Evolutionary conservation across 2,797 vertebrate species (phyloP).

Genomic region (Gambusia yucatana): DNA sequence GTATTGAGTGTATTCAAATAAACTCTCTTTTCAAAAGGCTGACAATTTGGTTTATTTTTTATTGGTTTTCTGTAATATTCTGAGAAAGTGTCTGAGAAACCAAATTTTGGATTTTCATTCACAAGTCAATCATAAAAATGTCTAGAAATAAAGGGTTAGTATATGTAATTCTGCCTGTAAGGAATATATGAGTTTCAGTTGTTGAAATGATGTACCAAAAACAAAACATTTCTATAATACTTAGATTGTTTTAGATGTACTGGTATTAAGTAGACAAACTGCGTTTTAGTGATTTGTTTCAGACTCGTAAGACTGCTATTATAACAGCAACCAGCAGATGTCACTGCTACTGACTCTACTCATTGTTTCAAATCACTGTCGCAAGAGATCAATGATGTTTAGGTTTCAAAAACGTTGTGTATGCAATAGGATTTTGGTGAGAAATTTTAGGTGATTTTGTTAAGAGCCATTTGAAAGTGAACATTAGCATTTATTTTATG

Average conservation of each 20-base stretch:
- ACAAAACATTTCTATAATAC: not conserved
- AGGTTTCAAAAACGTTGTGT: not conserved
- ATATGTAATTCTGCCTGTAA: not conserved
- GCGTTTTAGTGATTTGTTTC: not conserved
- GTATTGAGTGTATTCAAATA: not conserved
- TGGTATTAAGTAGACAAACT: not conserved
- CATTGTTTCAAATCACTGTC: not conserved
- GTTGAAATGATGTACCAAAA: not conserved
- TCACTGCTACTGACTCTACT: conserved; percentile 9
- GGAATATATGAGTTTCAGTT: not conserved
- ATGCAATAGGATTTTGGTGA: not conserved
- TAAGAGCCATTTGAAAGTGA: not conserved
- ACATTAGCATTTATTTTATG: not conserved
- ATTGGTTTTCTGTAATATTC: not conserved
- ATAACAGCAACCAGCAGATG: conserved; percentile 35
- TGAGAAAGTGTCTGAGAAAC: not conserved
- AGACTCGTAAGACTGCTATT: conserved; percentile 8
- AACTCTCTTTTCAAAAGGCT: not conserved
- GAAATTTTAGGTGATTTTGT: not conserved
- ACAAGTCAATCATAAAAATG: not conserved
- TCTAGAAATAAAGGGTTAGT: not conserved
- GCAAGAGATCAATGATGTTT: not conserved
- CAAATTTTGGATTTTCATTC: not conserved
- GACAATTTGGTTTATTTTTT: not conserved
- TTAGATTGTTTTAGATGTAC: not conserved